phyloP scores from a whole-genome alignment of 2,113 vertebrate species.

The Megaptera novaeangliae region DNA sequence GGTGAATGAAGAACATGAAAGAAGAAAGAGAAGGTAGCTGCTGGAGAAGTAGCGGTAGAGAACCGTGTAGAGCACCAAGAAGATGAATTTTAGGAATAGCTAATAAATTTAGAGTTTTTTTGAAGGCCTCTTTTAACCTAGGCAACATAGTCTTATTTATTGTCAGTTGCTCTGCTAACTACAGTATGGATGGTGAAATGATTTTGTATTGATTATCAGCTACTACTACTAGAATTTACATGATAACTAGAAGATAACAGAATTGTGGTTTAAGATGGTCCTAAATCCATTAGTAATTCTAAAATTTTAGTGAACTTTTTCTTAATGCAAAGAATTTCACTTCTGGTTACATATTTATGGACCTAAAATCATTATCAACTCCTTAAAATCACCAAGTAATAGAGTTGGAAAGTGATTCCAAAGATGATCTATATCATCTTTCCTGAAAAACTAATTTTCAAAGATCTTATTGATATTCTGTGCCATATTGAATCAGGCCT shows the following conservation, averaged over 20 bases:
- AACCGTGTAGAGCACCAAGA: background rate
- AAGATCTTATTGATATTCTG: background rate
- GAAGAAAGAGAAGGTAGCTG: background rate
- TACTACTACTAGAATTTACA: background rate
- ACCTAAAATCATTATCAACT: background rate
- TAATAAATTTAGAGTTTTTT: background rate
- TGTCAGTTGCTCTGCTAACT: background rate
- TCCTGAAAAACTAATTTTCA: background rate
- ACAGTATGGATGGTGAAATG: background rate
- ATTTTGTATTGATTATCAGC: background rate
- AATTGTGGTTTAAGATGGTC: background rate
- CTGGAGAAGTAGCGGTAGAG: background rate
- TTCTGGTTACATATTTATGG: background rate
- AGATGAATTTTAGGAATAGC: background rate
- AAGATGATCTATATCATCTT: background rate
- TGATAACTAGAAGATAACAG: background rate
- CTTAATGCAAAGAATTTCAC: slow-evolving; percentile 5
- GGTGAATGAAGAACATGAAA: background rate
- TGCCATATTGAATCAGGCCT: background rate
- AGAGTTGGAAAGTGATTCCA: background rate
- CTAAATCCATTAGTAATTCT: background rate
- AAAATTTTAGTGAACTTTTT: background rate
- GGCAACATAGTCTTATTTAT: background rate
- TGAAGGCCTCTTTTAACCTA: background rate
- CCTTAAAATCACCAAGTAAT: slow-evolving; percentile 1